Evolutionary conservation across 2,888 invertebrate genomes (phyloP).

Genomic region (Norana najaformis): DNA sequence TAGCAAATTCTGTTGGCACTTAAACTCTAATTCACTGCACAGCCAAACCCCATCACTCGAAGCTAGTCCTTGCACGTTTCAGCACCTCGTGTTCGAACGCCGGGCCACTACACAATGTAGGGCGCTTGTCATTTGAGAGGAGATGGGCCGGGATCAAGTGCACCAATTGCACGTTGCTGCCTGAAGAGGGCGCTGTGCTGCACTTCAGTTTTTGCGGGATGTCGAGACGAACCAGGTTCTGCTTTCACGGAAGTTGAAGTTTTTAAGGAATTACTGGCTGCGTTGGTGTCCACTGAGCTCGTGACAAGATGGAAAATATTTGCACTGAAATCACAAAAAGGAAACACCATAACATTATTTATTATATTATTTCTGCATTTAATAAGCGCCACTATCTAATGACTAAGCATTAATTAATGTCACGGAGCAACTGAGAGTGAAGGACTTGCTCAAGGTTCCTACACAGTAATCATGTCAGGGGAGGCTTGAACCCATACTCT

Average conservation of each 20-base stretch:
- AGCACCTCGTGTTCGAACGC: not conserved
- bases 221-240: not conserved
- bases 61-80: not conserved
- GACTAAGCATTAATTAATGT: too few species aligned
- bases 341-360: not conserved
- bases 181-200: not conserved
- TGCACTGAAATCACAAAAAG: not conserved
- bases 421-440: too few species aligned
- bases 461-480: too few species aligned
- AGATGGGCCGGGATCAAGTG: not conserved
- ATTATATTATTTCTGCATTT: too few species aligned
- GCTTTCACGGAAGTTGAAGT: not conserved
- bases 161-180: not conserved
- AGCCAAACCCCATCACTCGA: not conserved
- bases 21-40: not conserved
- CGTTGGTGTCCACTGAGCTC: not conserved
- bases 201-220: not conserved
- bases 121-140: not conserved
- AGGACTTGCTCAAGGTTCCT: too few species aligned
- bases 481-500: too few species aligned
- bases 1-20: conserved; percentile 13
- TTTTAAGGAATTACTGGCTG: not conserved
- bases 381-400: too few species aligned
- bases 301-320: not conserved
- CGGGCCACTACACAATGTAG: not conserved